Evolutionary conservation across 2,888 invertebrate species (phyloP).

Genomic region (Ormia ochracea): DNA sequence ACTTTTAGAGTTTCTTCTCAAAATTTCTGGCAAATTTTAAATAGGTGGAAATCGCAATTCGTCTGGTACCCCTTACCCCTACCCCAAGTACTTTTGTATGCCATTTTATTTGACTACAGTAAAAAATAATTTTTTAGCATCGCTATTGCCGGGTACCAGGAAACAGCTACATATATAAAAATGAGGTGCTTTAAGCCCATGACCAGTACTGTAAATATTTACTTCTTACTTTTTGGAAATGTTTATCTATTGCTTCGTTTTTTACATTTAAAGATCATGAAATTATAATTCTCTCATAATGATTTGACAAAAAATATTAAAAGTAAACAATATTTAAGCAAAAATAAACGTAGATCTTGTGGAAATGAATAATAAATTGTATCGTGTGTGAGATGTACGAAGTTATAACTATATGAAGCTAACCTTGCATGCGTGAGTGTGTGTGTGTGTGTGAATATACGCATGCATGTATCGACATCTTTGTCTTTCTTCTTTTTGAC

Average conservation of each 20-base stretch:
- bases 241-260: conserved; percentile 54
- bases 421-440: not conserved
- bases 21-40: too few relatives aligned
- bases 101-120: too few relatives aligned
- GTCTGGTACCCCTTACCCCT: too few relatives aligned
- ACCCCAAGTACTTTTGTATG: too few relatives aligned
- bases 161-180: not conserved
- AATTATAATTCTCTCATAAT: conserved; percentile 69
- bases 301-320: conserved; percentile 64
- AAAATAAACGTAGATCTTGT: conserved; percentile 54
- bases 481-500: conserved; percentile 10
- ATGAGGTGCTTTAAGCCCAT: not conserved
- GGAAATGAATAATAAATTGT: conserved; percentile 5
- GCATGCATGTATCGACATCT: conserved; percentile 18
- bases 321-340: conserved; percentile 59
- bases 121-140: too few relatives aligned
- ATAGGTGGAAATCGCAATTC: too few relatives aligned
- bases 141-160: too few relatives aligned
- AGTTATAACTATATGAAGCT: too few relatives aligned
- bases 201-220: conserved; percentile 16
- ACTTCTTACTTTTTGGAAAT: conserved; percentile 18
- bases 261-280: conserved; percentile 42
- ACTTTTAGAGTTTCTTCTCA: too few relatives aligned
- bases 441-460: not conserved
- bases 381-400: not conserved